Evolutionary conservation across 1,140 invertebrate genomes (phyloP), one percentile per base, ranked within the genome.

Genomic region (Drosophila repletoides): DNA sequence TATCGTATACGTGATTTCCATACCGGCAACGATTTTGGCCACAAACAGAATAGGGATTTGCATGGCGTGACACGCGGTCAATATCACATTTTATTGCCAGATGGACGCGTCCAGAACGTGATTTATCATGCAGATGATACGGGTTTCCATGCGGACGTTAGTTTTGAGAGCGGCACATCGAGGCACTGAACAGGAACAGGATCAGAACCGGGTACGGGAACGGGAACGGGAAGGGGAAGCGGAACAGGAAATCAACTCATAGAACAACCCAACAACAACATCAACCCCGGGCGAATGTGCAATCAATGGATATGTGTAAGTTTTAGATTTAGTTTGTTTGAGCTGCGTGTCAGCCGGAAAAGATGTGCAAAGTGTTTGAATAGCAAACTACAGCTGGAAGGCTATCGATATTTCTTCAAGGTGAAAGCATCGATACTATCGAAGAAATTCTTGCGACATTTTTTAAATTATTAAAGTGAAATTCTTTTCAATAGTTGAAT

Each of bases 81-180:
- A 64, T 96, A 96, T 91, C 94, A 95, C 71, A 95, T 96, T 24
- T 91, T 94, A n/a, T 90, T 96, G 22, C 95, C 95, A 1, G 95
- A 96, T 90, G 95, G 95, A 21, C 92, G 95, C 59, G 91, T 94
- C 68, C 95, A 96, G 91, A 93, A 93, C 55, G 95, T 96, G 19
- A 92, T 93, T 40, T 97, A 97, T 90, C 94, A 93, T 55, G 95
- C 95, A 0, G 95, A 96, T 63, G 92, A 93, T 22, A 91, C 90
- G 38, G 95, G 95, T 5, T 96, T 94, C 89, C 94, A 95, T 81
- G 95, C 95, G 6, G 92, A 94, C 69, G 94, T 96, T 19, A 93
- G 93, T 5, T 96, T 89, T 31, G 88, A 89, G 34, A 70, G 52
- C 43, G 87, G 72, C 9, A 33, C 51, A 26, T 26, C 72, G 15